phyloP scores from a whole-genome alignment of 2,888 invertebrate species.

The Eledona agricola region DNA sequence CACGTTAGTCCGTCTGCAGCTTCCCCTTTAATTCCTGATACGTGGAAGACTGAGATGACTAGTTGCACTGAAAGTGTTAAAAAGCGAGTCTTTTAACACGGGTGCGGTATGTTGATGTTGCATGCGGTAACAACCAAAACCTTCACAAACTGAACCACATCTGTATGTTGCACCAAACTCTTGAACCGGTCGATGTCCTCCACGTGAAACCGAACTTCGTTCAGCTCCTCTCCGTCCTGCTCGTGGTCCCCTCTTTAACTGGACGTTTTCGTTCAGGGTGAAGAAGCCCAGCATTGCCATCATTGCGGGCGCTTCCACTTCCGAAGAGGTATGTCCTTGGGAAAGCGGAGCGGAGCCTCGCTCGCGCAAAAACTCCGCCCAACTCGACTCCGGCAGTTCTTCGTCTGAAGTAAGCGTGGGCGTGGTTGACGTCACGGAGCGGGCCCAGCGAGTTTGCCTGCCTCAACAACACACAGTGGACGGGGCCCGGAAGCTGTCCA shows the following conservation, averaged over 20 bases:
- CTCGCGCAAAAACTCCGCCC: conserved; percentile 72
- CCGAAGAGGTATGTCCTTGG: conserved; percentile 71
- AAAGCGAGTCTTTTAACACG: too few relatives aligned
- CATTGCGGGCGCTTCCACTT: conserved; percentile 60
- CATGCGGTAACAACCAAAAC: conserved; percentile 14
- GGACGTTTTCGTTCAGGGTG: conserved; percentile 49
- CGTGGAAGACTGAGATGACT: not conserved
- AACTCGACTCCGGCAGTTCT: conserved; percentile 76
- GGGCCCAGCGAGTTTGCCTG: conserved; percentile 70
- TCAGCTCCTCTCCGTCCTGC: not conserved
- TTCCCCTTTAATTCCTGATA: not conserved
- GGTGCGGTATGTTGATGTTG: conserved; percentile 22
- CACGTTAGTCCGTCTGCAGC: too few relatives aligned
- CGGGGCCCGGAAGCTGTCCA: conserved; percentile 63
- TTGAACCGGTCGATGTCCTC: conserved; percentile 21
- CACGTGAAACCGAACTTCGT: conserved; percentile 22
- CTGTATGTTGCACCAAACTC: conserved; percentile 41
- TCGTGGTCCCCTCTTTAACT: conserved; percentile 4
- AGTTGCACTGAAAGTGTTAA: conserved; percentile 28
- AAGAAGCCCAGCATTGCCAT: conserved; percentile 61
- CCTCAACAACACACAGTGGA: conserved; percentile 76
- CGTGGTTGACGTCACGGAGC: conserved; percentile 50
- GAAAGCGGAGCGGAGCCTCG: conserved; percentile 56
- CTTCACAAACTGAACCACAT: conserved; percentile 36
- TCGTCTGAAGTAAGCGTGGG: conserved; percentile 77